Evolutionary conservation across 1,140 invertebrate genomes (phyloP), one percentile per base, ranked within the genome.

Genomic region (Halotydeus destructor): DNA sequence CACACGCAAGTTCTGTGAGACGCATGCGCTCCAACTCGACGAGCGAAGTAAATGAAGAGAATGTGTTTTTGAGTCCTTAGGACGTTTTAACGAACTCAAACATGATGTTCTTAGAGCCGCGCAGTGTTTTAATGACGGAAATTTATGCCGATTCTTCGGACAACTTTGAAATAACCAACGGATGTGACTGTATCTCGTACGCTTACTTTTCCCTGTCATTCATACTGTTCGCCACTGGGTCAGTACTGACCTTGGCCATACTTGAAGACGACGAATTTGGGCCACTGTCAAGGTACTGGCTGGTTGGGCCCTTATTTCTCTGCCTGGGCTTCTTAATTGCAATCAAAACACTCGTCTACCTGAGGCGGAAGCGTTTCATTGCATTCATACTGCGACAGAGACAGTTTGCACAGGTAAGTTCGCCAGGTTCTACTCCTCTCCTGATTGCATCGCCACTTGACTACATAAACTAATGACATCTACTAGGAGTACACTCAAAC

Each of bases 291-390:
- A 69, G 72, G 57, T 71, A 72, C 69, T 74, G 71, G 71, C 60
- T 73, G 5, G 68, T 73, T 16, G 72, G 71, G 45, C 71, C 71
- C 11, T 68, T 74, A 52, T 71, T 72, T 55, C 71, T 73, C 47
- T 70, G 70, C 58, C 72, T 69, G 28, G 71, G 70, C 37, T 64
- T 72, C 49, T 71, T 73, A 70, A 66, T 74, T 26, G 72, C 69
- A 34, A 68, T 72, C 2, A 73, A 72, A 54, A 72, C 69, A 52
- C 68, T 72, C 59, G 54, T 74, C 25, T 73, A 73, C 56, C 58
- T 73, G 35, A 57, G 71, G 48, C 65, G 68, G 54, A 72, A 72
- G 54, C 71, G 68, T 52, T 64, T 73, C 30, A 69, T 73, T 41
- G 67, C 71, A 55, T 69, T 73, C 67, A 61, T 73, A 27, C 56